Conservation (phyloP, 2,113 vertebrate genomes). For the Osmerus eperlanus region DNA sequence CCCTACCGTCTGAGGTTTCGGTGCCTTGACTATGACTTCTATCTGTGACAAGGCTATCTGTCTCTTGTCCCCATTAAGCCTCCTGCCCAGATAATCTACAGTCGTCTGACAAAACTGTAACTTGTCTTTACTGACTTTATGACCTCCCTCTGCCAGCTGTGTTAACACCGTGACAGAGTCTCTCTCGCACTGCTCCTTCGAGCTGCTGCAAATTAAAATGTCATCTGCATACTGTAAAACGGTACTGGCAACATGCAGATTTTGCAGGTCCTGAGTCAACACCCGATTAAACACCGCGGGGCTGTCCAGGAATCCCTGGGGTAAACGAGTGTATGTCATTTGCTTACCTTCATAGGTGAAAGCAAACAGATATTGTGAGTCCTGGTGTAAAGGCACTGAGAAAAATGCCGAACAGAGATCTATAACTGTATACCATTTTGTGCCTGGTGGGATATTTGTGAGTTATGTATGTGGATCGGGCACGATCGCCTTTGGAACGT, state of each 20-base stretch:
- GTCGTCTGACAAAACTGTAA: neutral
- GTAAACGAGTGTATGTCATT: neutral
- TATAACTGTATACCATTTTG: neutral
- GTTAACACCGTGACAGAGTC: neutral
- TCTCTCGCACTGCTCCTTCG: neutral
- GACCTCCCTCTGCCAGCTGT: neutral
- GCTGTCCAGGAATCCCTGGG: neutral
- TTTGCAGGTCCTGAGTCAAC: neutral
- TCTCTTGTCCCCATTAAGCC: neutral
- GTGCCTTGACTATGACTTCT: constrained; percentile 3
- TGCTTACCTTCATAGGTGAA: neutral
- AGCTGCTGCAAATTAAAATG: neutral
- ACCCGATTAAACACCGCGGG: constrained; percentile 8
- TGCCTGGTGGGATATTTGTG: neutral
- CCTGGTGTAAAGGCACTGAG: neutral
- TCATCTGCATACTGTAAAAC: constrained; percentile 16
- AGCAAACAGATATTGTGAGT: neutral
- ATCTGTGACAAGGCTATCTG: neutral
- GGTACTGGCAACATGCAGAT: neutral
- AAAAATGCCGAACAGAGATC: neutral
- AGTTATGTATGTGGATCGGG: no score
- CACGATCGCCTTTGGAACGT: no score
- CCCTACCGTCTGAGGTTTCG: neutral
- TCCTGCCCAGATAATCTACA: neutral
- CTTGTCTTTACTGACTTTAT: neutral